Evolutionary conservation across 1,140 invertebrate species (phyloP), one percentile per base, ranked within the genome.

Genomic region (Drosophila baimaii): DNA sequence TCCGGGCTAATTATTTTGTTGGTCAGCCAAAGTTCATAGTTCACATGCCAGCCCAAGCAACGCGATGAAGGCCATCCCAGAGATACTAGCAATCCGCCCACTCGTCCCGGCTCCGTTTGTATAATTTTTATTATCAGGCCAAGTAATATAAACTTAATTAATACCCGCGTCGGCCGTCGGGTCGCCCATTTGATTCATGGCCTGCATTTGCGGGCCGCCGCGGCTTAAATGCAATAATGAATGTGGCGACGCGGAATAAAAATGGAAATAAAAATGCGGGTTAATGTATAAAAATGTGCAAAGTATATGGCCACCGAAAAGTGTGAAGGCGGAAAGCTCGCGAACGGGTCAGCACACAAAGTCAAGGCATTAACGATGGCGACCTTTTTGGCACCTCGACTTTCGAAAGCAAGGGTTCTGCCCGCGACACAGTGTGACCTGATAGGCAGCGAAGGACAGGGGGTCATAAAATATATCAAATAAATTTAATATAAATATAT

Each of bases 81-180:
- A 15, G 4, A 35, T 35, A 54, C 51, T n/a, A n/a, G 37, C 54
- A 63, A 58, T 55, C 56, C 47, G 46, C 58, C 35, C 27, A 58
- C 66, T 39, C 65, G 21, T 33, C 41, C 51, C 1, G 31, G 12
- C 51, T 58, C 51, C 59, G 37, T 81, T 72, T 54, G 41, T 69
- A 80, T 71, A 86, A 79, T 88, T 88, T 88, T 84, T 88, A 89
- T 84, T 80, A 81, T 80, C 80, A 81, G 55, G 47, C 69, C 65
- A 81, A 77, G 84, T 74, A 70, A 78, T 89, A 88, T 89, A 84
- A 89, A 88, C 77, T 89, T 84, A 88, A 89, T 88, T 89, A 88
- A 88, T 77, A 74, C 43, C 47, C 72, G 51, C 55, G 61, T 72
- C 56, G 57, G 54, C 37, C 74, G 33, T 27, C 49, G 43, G 41